Evolutionary conservation across 2,797 vertebrate genomes (phyloP).

Genomic region (Pogonophryne albipinna): DNA sequence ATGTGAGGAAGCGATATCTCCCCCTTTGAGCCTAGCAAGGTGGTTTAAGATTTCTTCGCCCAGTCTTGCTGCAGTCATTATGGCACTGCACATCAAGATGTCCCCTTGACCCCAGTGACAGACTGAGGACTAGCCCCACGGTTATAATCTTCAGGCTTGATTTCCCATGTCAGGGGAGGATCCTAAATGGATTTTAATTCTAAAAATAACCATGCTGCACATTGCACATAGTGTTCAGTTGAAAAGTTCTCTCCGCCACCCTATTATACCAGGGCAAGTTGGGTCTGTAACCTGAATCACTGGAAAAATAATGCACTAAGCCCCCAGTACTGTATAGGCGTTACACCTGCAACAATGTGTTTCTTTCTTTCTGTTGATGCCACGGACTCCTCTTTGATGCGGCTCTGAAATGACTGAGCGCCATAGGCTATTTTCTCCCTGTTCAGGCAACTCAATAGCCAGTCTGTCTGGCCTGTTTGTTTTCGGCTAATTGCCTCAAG

Average conservation of each 20-base stretch:
- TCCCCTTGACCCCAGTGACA: slow-evolving; percentile 84
- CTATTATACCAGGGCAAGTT: slow-evolving; percentile 85
- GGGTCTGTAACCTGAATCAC: slow-evolving; percentile 93
- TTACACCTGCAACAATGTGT: slow-evolving; percentile 91
- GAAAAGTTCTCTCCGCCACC: slow-evolving; percentile 89
- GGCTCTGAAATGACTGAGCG: slow-evolving; percentile 89
- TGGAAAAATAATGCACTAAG: slow-evolving; percentile 88
- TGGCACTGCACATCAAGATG: slow-evolving; percentile 78
- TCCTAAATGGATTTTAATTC: slow-evolving; percentile 91
- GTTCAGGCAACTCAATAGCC: slow-evolving; percentile 86
- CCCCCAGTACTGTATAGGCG: slow-evolving; percentile 89
- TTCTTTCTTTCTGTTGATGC: slow-evolving; percentile 92
- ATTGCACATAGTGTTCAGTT: slow-evolving; percentile 86
- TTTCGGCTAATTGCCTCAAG: slow-evolving; percentile 98
- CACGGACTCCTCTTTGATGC: slow-evolving; percentile 91
- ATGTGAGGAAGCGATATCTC: slow-evolving; percentile 71
- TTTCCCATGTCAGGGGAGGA: slow-evolving; percentile 84
- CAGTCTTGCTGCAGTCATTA: slow-evolving; percentile 76
- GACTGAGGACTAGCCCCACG: slow-evolving; percentile 63
- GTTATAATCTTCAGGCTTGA: slow-evolving; percentile 84
- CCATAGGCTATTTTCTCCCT: slow-evolving; percentile 93
- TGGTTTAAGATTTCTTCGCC: slow-evolving; percentile 76
- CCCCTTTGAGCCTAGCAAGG: slow-evolving; percentile 60
- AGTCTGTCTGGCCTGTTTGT: slow-evolving; percentile 98
- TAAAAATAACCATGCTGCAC: slow-evolving; percentile 89